Evolutionary conservation across 1,140 invertebrate species (phyloP), one percentile per base, ranked within the genome.

Genomic region (Lasaia peninsularis): DNA sequence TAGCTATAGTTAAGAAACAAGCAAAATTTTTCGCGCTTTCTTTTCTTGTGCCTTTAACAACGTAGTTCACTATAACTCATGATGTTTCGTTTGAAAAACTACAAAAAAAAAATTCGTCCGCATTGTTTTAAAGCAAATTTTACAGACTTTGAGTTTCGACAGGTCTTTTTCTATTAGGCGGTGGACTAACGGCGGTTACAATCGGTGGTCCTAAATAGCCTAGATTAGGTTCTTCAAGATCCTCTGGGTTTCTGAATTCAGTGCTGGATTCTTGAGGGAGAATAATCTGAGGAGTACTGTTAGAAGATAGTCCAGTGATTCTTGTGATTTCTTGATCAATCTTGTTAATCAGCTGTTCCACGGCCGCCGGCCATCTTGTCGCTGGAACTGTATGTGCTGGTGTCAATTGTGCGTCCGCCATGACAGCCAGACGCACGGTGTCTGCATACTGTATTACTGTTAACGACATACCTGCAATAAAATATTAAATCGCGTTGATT

Each of bases 361-460:
- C 58, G 8, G 73, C 81, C 3, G 61, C 58, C 0, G 82, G 63
- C 88, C 88, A 90, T 7, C 86, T 72, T 2, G 67, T 48, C 1
- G 82, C 75, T 0, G 84, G 82, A 0, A 80, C 75, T 8, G 54
- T 63, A 66, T 92, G 91, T 18, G 82, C 71, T 0, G 94, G 94
- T 0, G 91, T 89, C 24, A 95, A 81, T 58, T 93, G 90, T 0
- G 94, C 92, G 67, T 96, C 95, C 0, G 92, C 91, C 94, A 96
- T 96, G 1, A 96, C 92, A 1, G 92, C 93, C 1, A 96, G 75
- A 10, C 92, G 90, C 2, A 95, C 91, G 12, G 91, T 90, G 55
- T 92, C 92, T 0, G 91, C 92, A 73, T 95, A 95, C 61, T 92
- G 92, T 65, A 95, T 94, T 1, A 95, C 85, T 51, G 94, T 95